Percentiles rank a stretch among this genome's conserved stretches.
Conservation (phyloP, 1,140 invertebrate genomes). For the Eupristina koningsbergeri region DNA sequence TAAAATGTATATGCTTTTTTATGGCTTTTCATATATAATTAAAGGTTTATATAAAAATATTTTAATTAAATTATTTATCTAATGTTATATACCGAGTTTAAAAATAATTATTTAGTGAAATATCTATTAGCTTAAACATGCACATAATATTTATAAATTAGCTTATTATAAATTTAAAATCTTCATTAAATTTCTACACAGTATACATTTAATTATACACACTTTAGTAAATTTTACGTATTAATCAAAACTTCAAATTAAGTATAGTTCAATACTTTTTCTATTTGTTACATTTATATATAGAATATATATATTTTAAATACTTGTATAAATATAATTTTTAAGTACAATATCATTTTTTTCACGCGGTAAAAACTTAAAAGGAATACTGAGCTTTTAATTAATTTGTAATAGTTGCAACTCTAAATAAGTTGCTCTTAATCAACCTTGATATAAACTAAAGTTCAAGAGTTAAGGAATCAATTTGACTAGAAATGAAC, state of each 20-base stretch:
- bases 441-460: background rate
- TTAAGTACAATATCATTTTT: no score
- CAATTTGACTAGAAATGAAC: conserved; percentile 24
- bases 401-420: background rate
- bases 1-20: background rate
- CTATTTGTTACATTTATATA: no score
- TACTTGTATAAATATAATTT: no score
- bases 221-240: no score
- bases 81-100: background rate
- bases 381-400: background rate
- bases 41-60: background rate
- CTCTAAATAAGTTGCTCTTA: background rate
- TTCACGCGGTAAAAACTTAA: background rate
- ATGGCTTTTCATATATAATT: background rate
- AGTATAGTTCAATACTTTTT: no score
- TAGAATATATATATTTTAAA: no score
- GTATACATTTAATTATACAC: no score
- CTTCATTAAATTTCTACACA: no score
- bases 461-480: conserved; percentile 22
- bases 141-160: no score
- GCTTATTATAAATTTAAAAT: no score
- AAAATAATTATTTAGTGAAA: background rate
- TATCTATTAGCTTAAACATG: no score
- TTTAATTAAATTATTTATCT: background rate
- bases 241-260: no score